Conservation (phyloP, 2,888 invertebrate species). For the Danaus chrysippus region DNA sequence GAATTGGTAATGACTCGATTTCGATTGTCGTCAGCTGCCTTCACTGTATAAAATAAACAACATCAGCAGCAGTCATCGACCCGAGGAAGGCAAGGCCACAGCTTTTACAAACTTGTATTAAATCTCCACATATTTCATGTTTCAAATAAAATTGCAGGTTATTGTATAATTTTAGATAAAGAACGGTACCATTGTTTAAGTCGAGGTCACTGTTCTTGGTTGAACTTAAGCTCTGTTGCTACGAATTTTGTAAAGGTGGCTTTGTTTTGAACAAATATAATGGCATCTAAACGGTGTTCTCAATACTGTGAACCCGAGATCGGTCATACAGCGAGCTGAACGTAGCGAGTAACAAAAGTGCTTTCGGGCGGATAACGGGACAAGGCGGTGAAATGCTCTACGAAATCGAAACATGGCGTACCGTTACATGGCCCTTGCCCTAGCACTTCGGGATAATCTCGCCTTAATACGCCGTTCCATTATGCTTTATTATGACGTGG, state of each 20-base stretch:
- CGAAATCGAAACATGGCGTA: constrained; percentile 78
- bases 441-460: constrained; percentile 62
- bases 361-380: constrained; percentile 78
- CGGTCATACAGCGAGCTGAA: constrained; percentile 53
- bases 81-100: constrained; percentile 67
- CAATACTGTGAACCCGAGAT: constrained; percentile 70
- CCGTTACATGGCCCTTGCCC: constrained; percentile 75
- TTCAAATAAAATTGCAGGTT: constrained; percentile 23
- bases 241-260: constrained; percentile 55
- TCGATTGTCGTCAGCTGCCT: constrained; percentile 33
- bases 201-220: constrained; percentile 40
- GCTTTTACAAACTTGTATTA: constrained; percentile 56
- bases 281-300: constrained; percentile 59
- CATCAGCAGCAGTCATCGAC: constrained; percentile 67
- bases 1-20: constrained; percentile 8
- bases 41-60: constrained; percentile 70
- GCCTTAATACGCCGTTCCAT: constrained; percentile 50
- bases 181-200: constrained; percentile 31
- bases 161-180: constrained; percentile 32
- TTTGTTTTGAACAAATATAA: constrained; percentile 62
- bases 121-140: constrained; percentile 10
- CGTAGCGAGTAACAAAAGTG: constrained; percentile 59
- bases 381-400: constrained; percentile 76
- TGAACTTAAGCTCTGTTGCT: constrained; percentile 39
- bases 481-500: background rate